phyloP scores from a whole-genome alignment of 2,113 vertebrate species.

The Emydocephalus ijimae region DNA sequence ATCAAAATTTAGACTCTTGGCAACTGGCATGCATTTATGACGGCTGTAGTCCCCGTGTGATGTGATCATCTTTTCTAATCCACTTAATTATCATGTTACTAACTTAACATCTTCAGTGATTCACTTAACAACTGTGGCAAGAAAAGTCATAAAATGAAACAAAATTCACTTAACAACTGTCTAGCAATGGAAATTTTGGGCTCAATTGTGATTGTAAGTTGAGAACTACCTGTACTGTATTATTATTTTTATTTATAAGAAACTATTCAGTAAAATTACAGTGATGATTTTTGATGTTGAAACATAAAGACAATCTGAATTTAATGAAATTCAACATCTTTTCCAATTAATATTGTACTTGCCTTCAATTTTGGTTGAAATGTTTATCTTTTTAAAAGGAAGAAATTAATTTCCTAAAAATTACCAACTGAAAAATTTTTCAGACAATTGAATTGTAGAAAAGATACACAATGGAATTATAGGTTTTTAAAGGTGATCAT shows the following conservation, averaged over 20 bases:
- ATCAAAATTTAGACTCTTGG: neutral
- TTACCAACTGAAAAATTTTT: conserved; percentile 11
- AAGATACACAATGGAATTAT: conserved; percentile 59
- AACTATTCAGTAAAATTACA: neutral
- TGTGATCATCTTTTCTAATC: neutral
- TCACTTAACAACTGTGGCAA: neutral
- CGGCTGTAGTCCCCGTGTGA: neutral
- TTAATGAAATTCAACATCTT: neutral
- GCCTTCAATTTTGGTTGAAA: neutral
- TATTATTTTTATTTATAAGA: neutral
- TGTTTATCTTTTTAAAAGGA: neutral
- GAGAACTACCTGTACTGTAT: neutral
- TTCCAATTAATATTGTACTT: neutral
- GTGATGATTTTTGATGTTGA: neutral
- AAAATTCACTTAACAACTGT: neutral
- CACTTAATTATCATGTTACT: neutral
- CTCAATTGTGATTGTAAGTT: neutral
- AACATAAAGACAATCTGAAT: neutral
- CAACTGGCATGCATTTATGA: neutral
- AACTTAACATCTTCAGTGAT: neutral
- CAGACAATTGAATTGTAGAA: conserved; percentile 32
- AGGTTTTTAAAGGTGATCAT: conserved; percentile 65
- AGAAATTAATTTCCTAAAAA: neutral
- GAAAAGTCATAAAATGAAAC: neutral
- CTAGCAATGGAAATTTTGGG: neutral